These are phyloP conservation scores for Athetis lepigone DNA, from an alignment of 2,888 invertebrate species.

Conservation along the genomic window DNA sequence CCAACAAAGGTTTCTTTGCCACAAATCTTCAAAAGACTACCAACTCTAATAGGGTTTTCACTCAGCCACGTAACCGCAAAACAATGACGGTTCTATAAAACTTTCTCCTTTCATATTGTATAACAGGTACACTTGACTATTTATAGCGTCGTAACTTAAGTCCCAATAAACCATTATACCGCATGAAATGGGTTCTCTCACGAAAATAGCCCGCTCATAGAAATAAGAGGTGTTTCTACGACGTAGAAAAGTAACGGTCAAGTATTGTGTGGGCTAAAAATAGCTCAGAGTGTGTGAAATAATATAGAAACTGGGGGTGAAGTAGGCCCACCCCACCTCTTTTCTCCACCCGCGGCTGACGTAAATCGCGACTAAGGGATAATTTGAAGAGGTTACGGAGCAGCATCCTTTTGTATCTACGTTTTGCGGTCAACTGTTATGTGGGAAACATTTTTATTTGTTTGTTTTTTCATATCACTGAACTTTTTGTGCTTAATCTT, in stretches of 20 bases:
- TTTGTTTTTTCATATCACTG: background rate
- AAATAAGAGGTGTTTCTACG: conserved; percentile 4
- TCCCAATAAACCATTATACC: conserved; percentile 8
- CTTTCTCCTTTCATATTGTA: conserved; percentile 14
- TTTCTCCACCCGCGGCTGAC: conserved; percentile 2
- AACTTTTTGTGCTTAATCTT: background rate
- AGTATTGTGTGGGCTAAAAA: conserved; percentile 30
- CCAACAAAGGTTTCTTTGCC: background rate
- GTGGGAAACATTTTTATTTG: background rate
- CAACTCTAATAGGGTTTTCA: background rate
- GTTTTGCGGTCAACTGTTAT: conserved; percentile 9
- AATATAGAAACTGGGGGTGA: conserved; percentile 17
- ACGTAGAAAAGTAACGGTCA: conserved; percentile 4
- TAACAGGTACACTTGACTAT: conserved; percentile 9
- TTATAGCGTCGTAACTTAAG: conserved; percentile 12
- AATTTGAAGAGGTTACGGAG: conserved; percentile 15
- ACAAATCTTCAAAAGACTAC: conserved; percentile 6
- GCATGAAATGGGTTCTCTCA: conserved; percentile 3
- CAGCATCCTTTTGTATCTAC: conserved; percentile 10
- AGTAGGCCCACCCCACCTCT: conserved; percentile 7
- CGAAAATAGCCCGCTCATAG: conserved; percentile 25
- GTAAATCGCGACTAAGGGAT: conserved; percentile 21
- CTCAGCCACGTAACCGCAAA: conserved; percentile 14
- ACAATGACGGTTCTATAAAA: conserved; percentile 23
- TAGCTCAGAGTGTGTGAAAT: conserved; percentile 24